These are phyloP conservation scores for Halictus rubicundus DNA, from an alignment of 1,140 invertebrate genomes.

Conservation along the genomic window DNA sequence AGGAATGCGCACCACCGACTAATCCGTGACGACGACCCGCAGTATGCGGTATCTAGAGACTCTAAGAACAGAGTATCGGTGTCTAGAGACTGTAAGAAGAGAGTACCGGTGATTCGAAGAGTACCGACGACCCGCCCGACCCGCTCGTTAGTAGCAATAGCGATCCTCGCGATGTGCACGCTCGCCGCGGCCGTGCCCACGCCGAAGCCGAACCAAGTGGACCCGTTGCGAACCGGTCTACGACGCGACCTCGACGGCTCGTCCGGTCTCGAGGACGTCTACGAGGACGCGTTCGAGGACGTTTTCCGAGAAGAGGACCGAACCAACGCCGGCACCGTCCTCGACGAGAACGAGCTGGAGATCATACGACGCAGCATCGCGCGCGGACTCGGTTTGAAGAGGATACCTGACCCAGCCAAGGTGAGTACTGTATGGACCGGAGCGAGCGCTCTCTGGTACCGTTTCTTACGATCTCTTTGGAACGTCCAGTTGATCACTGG, in stretches of 20 bases:
- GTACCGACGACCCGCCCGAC: no score
- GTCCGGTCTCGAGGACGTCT: constrained; percentile 42
- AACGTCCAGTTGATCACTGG: no score
- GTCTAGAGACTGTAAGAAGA: no score
- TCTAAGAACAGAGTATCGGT: no score
- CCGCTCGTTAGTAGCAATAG: neutral
- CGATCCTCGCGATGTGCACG: constrained; percentile 8
- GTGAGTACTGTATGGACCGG: constrained; percentile 6
- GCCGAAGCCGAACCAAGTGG: neutral
- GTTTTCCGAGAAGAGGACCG: constrained; percentile 32
- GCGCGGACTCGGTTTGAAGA: constrained; percentile 76
- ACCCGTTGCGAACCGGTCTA: constrained; percentile 12
- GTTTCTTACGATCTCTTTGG: no score
- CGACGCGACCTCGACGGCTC: constrained; percentile 31
- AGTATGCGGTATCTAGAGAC: neutral
- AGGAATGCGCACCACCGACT: neutral
- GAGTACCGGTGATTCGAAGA: neutral
- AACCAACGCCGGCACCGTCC: constrained; percentile 25
- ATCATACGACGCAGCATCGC: constrained; percentile 77
- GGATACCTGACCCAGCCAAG: constrained; percentile 76
- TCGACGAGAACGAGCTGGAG: constrained; percentile 68
- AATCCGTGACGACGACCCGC: neutral
- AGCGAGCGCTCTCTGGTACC: neutral
- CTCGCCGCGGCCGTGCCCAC: constrained; percentile 20
- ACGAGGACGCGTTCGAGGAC: constrained; percentile 44